Conservation (phyloP, 2,113 vertebrate species). For the Petaurus breviceps region DNA sequence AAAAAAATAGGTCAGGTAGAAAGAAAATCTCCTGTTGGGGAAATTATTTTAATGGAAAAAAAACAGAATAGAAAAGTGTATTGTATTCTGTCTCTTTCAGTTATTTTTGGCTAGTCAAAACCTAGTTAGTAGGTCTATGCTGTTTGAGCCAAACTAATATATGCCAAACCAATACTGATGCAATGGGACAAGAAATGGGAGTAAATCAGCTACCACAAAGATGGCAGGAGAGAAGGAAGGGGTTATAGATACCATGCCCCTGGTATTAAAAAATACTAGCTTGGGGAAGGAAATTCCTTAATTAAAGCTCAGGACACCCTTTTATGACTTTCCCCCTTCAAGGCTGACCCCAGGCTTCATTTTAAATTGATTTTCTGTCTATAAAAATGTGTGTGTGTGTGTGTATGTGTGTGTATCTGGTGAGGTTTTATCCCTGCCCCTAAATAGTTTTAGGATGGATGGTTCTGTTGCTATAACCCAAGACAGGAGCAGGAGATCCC, state of each 20-base stretch:
- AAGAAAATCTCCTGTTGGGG: neutral
- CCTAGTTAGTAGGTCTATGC: neutral
- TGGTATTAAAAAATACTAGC: neutral
- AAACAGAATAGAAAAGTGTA: neutral
- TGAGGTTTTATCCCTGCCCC: neutral
- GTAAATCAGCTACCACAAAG: neutral
- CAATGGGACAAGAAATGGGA: neutral
- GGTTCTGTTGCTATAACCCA: neutral
- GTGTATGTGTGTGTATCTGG: neutral
- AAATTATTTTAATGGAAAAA: neutral
- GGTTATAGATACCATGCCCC: neutral
- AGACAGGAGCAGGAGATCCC: neutral
- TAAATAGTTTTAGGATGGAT: neutral
- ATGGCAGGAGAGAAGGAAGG: neutral
- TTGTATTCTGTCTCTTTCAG: neutral
- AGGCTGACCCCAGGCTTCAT: neutral
- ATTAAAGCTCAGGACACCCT: neutral
- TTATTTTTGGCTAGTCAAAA: neutral
- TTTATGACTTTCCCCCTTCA: neutral
- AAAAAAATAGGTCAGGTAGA: neutral
- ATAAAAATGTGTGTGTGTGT: neutral
- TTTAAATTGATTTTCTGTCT: neutral
- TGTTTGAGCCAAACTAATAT: neutral
- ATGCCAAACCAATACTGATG: neutral
- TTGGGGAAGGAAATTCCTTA: neutral